Conservation (phyloP, 2,113 vertebrate species). For the Dasyprocta punctata region DNA sequence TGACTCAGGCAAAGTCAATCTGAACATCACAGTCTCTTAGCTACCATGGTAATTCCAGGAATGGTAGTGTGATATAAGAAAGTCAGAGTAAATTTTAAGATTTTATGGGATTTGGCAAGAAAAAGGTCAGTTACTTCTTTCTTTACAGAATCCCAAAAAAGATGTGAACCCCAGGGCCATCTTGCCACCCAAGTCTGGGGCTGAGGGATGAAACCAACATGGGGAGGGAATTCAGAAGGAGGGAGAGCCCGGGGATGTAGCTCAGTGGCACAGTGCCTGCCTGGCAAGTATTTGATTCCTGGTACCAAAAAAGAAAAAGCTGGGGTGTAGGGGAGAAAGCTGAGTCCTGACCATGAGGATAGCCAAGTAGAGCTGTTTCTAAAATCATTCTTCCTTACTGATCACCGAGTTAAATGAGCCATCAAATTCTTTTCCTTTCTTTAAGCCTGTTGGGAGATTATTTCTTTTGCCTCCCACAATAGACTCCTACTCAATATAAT, state of each 20-base stretch:
- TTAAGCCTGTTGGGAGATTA: background rate
- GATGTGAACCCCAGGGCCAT: background rate
- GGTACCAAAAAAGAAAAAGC: background rate
- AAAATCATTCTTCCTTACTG: slow-evolving; percentile 6
- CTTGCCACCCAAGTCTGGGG: background rate
- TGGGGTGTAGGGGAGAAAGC: background rate
- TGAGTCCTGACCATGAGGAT: background rate
- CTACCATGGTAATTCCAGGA: background rate
- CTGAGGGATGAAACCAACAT: background rate
- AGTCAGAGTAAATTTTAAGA: background rate
- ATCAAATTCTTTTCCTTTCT: slow-evolving; percentile 34
- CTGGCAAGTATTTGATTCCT: background rate
- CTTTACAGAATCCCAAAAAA: background rate
- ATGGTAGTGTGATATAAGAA: background rate
- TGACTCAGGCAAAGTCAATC: background rate
- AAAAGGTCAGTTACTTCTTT: background rate
- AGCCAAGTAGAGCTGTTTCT: background rate
- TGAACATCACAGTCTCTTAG: background rate
- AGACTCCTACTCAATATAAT: slow-evolving; percentile 1
- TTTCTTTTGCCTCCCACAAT: slow-evolving; percentile 37
- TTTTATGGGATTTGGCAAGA: background rate
- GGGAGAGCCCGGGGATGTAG: background rate
- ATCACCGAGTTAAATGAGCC: slow-evolving; percentile 34
- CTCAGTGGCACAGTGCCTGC: background rate
- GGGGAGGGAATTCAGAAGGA: background rate